These are phyloP conservation scores for Agrilus biguttatus DNA, from an alignment of 2,888 invertebrate species.

Conservation along the genomic window DNA sequence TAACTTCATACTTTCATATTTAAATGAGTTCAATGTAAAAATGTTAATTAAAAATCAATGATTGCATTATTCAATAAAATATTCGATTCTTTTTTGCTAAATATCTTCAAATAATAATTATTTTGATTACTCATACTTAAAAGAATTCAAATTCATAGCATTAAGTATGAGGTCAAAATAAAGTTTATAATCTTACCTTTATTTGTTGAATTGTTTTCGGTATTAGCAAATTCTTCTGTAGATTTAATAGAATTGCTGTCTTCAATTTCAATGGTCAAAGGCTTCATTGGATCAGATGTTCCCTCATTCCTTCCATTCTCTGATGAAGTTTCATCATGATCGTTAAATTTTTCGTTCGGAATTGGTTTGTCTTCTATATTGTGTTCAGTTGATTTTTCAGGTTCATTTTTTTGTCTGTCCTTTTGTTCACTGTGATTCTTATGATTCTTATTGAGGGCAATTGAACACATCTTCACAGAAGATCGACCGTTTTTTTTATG, in stretches of 20 bases:
- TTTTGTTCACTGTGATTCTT: slow-evolving; percentile 5
- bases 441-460: slow-evolving; percentile 3
- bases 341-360: slow-evolving; percentile 5
- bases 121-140: too few relatives aligned
- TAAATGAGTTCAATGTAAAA: too few relatives aligned
- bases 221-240: neutral
- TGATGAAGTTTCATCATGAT: slow-evolving; percentile 11
- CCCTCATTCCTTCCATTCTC: slow-evolving; percentile 9
- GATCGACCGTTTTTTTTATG: slow-evolving; percentile 3
- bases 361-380: slow-evolving; percentile 5
- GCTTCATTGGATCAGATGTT: slow-evolving; percentile 4
- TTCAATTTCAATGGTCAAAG: slow-evolving; percentile 2
- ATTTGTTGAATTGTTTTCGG: slow-evolving; percentile 6
- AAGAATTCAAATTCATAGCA: too few relatives aligned
- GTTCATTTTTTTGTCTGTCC: slow-evolving; percentile 11
- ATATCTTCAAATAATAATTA: too few relatives aligned
- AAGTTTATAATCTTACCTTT: too few relatives aligned
- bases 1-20: too few relatives aligned
- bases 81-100: too few relatives aligned
- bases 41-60: too few relatives aligned
- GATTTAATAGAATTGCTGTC: slow-evolving; percentile 4
- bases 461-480: too few relatives aligned
- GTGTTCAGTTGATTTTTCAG: slow-evolving; percentile 10
- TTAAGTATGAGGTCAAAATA: too few relatives aligned
- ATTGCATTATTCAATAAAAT: too few relatives aligned